A percentile compares a stretch with the other conserved stretches of the same genome.
Evolutionary conservation across 1,140 invertebrate species (phyloP).

Genomic region (Tetramorium parvispinum): DNA sequence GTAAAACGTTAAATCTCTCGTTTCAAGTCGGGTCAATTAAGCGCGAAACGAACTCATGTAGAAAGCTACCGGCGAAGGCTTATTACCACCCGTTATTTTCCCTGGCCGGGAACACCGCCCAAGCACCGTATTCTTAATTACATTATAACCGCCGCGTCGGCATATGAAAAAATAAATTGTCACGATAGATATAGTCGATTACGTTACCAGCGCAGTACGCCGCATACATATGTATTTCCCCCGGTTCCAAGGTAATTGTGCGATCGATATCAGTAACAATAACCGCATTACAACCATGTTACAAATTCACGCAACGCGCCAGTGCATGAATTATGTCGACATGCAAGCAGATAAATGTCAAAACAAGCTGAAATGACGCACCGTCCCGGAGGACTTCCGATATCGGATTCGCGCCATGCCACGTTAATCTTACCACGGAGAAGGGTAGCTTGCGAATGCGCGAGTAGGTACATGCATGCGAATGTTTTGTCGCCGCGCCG

Average conservation of each 20-base stretch:
- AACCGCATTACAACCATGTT: conserved; percentile 51
- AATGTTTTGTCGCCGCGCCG: not conserved
- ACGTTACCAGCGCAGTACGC: too few species aligned
- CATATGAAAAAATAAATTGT: not conserved
- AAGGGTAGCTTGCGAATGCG: not conserved
- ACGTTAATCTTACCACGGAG: conserved; percentile 6
- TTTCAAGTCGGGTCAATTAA: conserved; percentile 34
- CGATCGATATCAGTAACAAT: conserved; percentile 49
- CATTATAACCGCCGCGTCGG: not conserved
- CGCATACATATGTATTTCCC: not conserved
- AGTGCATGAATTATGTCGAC: conserved; percentile 40
- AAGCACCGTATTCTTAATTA: conserved; percentile 3
- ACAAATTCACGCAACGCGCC: conserved; percentile 35
- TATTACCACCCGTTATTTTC: conserved; percentile 18
- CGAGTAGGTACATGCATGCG: not conserved
- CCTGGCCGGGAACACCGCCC: not conserved
- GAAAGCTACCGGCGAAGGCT: not conserved
- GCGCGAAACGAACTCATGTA: conserved; percentile 15
- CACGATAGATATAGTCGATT: conserved; percentile 3
- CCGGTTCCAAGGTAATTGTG: not conserved
- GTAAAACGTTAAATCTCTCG: conserved; percentile 11
- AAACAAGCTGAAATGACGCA: conserved; percentile 36
- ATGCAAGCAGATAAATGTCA: conserved; percentile 50
- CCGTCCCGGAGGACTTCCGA: conserved; percentile 18
- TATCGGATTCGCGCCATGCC: not conserved